These are phyloP conservation scores for Centroberyx gerrardi DNA, from an alignment of 2,797 vertebrate genomes.

Conservation along the genomic window DNA sequence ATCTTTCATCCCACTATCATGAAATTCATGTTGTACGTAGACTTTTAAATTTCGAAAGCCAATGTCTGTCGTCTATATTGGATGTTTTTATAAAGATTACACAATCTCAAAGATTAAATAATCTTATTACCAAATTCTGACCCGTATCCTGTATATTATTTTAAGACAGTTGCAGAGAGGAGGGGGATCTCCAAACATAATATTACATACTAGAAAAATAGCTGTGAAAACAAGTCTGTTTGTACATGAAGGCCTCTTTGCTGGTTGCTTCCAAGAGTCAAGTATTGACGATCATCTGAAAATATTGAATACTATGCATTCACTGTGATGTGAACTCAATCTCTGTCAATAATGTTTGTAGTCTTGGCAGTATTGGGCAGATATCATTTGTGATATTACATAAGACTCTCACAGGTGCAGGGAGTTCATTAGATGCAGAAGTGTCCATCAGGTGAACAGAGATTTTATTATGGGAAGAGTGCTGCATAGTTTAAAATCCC, in stretches of 20 bases:
- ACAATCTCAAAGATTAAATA: conserved; percentile 69
- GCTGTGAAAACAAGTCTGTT: not conserved
- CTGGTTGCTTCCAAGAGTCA: not conserved
- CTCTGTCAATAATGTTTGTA: not conserved
- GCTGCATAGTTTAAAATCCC: too few species aligned
- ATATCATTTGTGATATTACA: not conserved
- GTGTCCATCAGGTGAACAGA: not conserved
- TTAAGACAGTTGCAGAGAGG: not conserved
- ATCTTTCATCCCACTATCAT: not conserved
- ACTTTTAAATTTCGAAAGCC: conserved; percentile 41
- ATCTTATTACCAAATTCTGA: conserved; percentile 45
- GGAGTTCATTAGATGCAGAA: too few species aligned
- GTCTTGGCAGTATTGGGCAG: not conserved
- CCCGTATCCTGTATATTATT: not conserved
- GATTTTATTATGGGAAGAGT: too few species aligned
- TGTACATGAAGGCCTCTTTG: not conserved
- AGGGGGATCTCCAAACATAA: not conserved
- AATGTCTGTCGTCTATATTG: conserved; percentile 6
- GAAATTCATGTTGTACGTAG: conserved; percentile 34
- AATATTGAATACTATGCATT: not conserved
- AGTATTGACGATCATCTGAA: not conserved
- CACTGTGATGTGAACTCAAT: not conserved
- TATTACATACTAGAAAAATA: not conserved
- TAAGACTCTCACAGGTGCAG: too few species aligned
- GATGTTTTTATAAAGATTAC: conserved; percentile 54